Evolutionary conservation across 2,888 invertebrate species (phyloP).

Genomic region (Actias luna): DNA sequence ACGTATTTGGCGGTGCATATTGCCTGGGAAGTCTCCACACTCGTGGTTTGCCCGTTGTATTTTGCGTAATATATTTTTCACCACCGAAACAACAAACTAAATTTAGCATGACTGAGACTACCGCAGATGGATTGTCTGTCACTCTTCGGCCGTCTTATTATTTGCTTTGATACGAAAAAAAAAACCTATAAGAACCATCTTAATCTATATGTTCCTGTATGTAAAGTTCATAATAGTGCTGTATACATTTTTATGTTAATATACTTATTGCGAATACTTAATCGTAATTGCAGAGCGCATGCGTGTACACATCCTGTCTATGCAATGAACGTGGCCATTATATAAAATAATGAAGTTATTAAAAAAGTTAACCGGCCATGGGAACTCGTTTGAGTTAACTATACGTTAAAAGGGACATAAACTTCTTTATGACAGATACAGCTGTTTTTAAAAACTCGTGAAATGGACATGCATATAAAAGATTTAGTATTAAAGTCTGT

Average conservation of each 20-base stretch:
- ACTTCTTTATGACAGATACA: not conserved
- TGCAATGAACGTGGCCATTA: not conserved
- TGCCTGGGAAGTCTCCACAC: no score
- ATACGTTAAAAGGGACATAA: not conserved
- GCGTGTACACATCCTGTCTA: not conserved
- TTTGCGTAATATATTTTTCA: no score
- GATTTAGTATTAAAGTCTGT: not conserved
- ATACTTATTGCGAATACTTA: not conserved
- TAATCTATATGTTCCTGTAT: no score
- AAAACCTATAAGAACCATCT: no score
- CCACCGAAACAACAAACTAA: no score
- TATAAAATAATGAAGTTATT: slow-evolving; percentile 5
- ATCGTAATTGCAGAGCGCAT: slow-evolving; percentile 5
- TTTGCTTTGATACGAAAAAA: no score
- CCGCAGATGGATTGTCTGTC: no score
- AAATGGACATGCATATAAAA: not conserved
- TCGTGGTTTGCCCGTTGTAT: no score
- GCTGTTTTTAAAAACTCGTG: not conserved
- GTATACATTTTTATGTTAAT: not conserved
- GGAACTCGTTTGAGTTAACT: not conserved
- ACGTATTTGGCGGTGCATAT: no score
- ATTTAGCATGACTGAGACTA: no score
- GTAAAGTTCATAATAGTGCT: not conserved
- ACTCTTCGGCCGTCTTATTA: no score
- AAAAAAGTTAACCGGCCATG: not conserved